Evolutionary conservation across 1,140 invertebrate genomes (phyloP), one percentile per base, ranked within the genome.

Genomic region (Megalonaias nervosa): DNA sequence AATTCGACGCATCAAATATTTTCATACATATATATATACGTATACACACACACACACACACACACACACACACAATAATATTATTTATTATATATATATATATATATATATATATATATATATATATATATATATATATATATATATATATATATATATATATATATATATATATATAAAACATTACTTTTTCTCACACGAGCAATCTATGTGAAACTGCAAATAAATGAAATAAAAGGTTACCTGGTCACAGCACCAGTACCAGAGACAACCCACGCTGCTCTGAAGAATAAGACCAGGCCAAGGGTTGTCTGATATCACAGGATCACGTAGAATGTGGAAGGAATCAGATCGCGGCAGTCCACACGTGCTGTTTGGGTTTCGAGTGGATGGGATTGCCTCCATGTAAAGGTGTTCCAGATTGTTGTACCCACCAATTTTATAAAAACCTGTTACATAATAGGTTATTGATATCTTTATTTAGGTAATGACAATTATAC

Each of bases 201-300:
- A 48, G 38, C 38, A 48, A 48, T 48, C 4, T 48, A 48, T 48
- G 11, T 48, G 0, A 48, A 48, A 6, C 5, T 6, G 38, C 38
- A 6, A 9, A 48, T 48, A 11, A 48, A 11, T 48, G 6, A 48
- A 48, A 48, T 6, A 48, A 48, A 48, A 9, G 6, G 38, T 76
- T 83, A 92, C 92, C 89, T 93, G 92, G 82, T 93, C 92, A 23
- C 92, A 92, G 78, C 92, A 93, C 92, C 92, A 93, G 81, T 93
- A 93, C 92, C 92, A 93, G 64, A 93, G 87, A 61, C 89, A 89
- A 14, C 91, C 92, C 23, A 93, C 83, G 12, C 91, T 91, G 6
- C 92, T 79, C 59, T 92, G 92, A 67, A 92, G 87, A 55, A 92
- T 67, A 57, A 92, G 87, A 12, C 92, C 92, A 13, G 92, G 90